A percentile compares a stretch with the other conserved stretches of the same genome.
phyloP scores from a whole-genome alignment of 2,888 invertebrate genomes.

The Diaprepes abbreviatus region DNA sequence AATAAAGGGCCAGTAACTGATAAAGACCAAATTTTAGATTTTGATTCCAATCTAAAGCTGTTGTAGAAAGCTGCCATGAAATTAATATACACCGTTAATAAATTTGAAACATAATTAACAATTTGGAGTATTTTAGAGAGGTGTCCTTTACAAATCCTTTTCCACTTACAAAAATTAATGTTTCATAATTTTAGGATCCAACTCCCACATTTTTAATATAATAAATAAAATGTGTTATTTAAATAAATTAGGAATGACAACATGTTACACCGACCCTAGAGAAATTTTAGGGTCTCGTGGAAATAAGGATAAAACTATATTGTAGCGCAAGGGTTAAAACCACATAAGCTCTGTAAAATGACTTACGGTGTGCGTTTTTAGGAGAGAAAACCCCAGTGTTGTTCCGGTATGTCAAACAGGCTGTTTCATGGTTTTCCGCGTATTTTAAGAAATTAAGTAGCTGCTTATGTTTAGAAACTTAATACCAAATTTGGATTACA shows the following conservation, averaged over 20 bases:
- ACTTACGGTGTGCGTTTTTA: slow-evolving; percentile 10
- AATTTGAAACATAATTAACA: no score
- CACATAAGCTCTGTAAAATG: not conserved
- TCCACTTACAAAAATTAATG: no score
- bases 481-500: not conserved
- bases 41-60: no score
- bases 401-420: not conserved
- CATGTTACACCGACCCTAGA: not conserved
- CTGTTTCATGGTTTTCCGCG: not conserved
- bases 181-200: no score
- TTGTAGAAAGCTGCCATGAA: no score
- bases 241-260: not conserved
- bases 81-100: no score
- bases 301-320: not conserved
- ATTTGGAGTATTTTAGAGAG: no score
- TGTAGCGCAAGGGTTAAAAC: slow-evolving; percentile 1
- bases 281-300: not conserved
- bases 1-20: no score
- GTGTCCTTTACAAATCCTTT: no score
- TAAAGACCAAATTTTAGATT: no score
- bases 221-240: no score
- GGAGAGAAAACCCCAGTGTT: not conserved
- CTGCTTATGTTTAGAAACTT: not conserved
- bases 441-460: not conserved
- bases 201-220: no score